Percentiles rank a stretch among this genome's conserved stretches.
These are phyloP conservation scores for Manduca sexta DNA, from an alignment of 1,140 invertebrate genomes.

Conservation along the genomic window DNA sequence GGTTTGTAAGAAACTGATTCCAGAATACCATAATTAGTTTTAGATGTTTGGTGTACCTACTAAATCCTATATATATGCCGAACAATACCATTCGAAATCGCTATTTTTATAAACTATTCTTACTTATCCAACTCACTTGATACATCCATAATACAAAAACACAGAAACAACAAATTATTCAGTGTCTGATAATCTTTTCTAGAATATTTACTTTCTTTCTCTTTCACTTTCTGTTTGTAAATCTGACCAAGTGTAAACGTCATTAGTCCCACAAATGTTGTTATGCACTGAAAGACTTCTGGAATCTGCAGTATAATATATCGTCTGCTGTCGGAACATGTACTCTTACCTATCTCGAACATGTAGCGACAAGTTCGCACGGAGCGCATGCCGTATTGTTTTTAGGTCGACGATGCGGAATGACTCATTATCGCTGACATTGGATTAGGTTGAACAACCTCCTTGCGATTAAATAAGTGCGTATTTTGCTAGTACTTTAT, in stretches of 20 bases:
- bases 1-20: too few species aligned
- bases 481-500: background rate
- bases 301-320: too few species aligned
- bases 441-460: conserved; percentile 23
- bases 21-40: too few species aligned
- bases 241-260: too few species aligned
- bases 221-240: too few species aligned
- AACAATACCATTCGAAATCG: too few species aligned
- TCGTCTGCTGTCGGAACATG: too few species aligned
- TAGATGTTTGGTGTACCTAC: background rate
- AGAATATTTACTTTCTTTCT: background rate
- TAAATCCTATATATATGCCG: too few species aligned
- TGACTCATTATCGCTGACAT: conserved; percentile 15
- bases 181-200: background rate
- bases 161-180: background rate
- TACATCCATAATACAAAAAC: background rate
- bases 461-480: background rate
- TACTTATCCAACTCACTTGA: background rate
- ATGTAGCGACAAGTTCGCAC: too few species aligned
- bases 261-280: too few species aligned
- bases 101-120: background rate
- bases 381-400: background rate
- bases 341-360: too few species aligned
- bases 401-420: background rate
- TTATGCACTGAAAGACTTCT: too few species aligned